Evolutionary conservation across 2,797 vertebrate species (phyloP), one percentile per base, ranked within the genome.

Genomic region (Silurus aristotelis): DNA sequence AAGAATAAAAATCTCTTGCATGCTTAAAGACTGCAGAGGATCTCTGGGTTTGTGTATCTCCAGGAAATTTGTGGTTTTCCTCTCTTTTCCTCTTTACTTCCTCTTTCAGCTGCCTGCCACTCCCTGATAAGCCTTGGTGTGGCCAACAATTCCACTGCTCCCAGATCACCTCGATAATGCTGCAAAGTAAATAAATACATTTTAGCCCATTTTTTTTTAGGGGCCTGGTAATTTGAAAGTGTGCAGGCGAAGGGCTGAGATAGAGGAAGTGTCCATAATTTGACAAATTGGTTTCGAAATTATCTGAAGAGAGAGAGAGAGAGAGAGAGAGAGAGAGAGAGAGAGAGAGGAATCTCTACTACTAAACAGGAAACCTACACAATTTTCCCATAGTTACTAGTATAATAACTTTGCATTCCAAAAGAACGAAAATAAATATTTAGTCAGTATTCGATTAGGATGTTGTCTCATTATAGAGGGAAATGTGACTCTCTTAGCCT

Each of bases 41-140:
- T 90, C 84, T 91, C 87, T 81, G 81, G 84, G 58, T n/a, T 75
- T 87, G 87, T 72, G 31, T 85, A 90, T 90, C 83, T 89, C 31
- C 87, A 89, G 89, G 89, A 90, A 92, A 91, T 85, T 89, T 70
- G 58, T 89, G 87, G 91, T 86, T 92, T 95, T 95, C 93, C 94
- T 94, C 91, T 94, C 90, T 90, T 90, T 92, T 93, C 92, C 92
- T 91, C 88, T 91, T 87, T 89, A 93, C 93, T 95, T 95, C 94
- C 95, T 88, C 88, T 93, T 92, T 86, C 82, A 83, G 92, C 86
- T 70, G 94, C 92, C 95, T 96, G 95, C 90, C 46, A 85, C 90
- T 92, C 90, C 92, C 91, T 93, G 95, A 96, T 96, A 96, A 96
- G 90, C 85, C 73, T 87, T 89, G 79, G 85, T 68, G 72, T 68